These are phyloP conservation scores for Antitype chi DNA, from an alignment of 2,888 invertebrate species.

Conservation along the genomic window DNA sequence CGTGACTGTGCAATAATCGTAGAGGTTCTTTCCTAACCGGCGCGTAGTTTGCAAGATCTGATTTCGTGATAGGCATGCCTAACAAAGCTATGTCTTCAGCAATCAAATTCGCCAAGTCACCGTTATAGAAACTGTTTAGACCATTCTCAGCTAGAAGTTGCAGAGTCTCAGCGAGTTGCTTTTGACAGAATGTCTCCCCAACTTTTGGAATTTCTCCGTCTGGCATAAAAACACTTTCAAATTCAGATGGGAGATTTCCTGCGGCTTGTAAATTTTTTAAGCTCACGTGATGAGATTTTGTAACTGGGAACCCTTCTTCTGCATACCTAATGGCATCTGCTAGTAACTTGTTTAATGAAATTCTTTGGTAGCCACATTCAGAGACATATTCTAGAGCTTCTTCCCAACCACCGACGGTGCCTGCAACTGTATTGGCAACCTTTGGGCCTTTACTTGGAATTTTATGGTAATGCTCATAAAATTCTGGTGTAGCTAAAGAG, in stretches of 20 bases:
- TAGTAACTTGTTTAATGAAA: slow-evolving; percentile 76
- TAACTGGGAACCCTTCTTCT: slow-evolving; percentile 81
- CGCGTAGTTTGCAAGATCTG: slow-evolving; percentile 80
- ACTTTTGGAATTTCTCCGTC: slow-evolving; percentile 74
- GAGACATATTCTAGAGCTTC: slow-evolving; percentile 83
- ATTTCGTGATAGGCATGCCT: slow-evolving; percentile 82
- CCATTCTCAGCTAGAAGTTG: slow-evolving; percentile 78
- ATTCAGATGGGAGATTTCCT: slow-evolving; percentile 65
- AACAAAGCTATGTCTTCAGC: slow-evolving; percentile 78
- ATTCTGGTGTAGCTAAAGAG: slow-evolving; percentile 79
- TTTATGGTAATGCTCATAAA: slow-evolving; percentile 72
- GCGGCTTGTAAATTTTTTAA: slow-evolving; percentile 53
- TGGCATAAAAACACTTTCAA: slow-evolving; percentile 75
- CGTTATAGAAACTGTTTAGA: slow-evolving; percentile 82
- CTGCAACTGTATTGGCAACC: slow-evolving; percentile 83
- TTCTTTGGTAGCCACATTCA: slow-evolving; percentile 81
- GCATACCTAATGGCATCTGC: slow-evolving; percentile 84
- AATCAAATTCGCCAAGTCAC: slow-evolving; percentile 80
- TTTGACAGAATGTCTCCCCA: slow-evolving; percentile 80
- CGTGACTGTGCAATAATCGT: slow-evolving; percentile 77
- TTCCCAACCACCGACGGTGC: slow-evolving; percentile 86
- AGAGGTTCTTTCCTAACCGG: slow-evolving; percentile 80
- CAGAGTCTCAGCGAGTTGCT: slow-evolving; percentile 79
- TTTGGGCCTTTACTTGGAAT: slow-evolving; percentile 82
- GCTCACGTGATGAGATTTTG: slow-evolving; percentile 69